A percentile compares a stretch with the other conserved stretches of the same genome.
These are phyloP conservation scores for Paradoxurus hermaphroditus DNA, from an alignment of 2,113 vertebrate species.

Conservation along the genomic window DNA sequence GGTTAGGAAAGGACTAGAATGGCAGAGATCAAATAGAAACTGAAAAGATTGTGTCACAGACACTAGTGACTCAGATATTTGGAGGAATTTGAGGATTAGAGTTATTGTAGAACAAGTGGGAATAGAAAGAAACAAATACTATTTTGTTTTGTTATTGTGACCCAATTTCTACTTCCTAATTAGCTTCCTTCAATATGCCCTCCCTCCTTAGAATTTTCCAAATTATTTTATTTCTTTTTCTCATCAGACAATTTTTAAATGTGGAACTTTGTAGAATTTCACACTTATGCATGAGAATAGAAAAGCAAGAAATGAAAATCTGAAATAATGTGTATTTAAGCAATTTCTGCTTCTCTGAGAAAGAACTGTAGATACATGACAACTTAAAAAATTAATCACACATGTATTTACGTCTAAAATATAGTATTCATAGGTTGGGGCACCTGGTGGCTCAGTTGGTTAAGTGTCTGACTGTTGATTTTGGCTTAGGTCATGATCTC, in stretches of 20 bases:
- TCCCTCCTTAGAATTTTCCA: not conserved
- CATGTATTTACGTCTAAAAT: not conserved
- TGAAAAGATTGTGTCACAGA: not conserved
- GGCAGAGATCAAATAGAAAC: not conserved
- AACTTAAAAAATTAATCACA: constrained; percentile 22
- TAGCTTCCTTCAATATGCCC: too few relatives aligned
- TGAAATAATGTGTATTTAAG: not conserved
- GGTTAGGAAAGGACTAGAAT: not conserved
- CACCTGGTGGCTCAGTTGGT: too few relatives aligned
- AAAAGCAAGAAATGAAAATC: not conserved
- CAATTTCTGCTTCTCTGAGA: constrained; percentile 6
- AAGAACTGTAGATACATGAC: not conserved
- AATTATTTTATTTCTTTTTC: not conserved
- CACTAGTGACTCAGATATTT: not conserved
- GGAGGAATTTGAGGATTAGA: not conserved
- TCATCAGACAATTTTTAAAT: not conserved
- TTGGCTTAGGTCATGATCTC: too few relatives aligned
- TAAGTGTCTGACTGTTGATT: too few relatives aligned
- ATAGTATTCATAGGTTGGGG: too few relatives aligned
- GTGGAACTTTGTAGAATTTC: not conserved
- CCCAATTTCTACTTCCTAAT: not conserved
- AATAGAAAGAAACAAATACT: not conserved
- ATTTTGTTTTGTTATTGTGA: not conserved
- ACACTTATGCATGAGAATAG: constrained; percentile 1
- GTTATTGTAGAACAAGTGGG: not conserved